Conservation (phyloP, 2,888 invertebrate species). For the Amphipyra tragopoginis region DNA sequence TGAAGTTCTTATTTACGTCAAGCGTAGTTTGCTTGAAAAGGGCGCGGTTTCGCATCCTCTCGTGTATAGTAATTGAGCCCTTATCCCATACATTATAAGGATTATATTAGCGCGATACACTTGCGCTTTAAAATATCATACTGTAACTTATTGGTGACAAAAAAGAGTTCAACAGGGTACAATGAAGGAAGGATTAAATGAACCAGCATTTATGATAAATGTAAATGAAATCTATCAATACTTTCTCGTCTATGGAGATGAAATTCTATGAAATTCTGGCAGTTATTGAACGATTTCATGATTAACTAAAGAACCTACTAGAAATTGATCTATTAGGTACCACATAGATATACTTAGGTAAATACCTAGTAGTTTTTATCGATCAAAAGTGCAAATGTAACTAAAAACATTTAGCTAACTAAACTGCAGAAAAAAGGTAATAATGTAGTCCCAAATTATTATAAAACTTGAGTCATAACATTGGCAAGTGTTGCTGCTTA, state of each 20-base stretch:
- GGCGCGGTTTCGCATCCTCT: conserved; percentile 43
- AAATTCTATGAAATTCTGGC: neutral
- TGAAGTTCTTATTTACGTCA: conserved; percentile 12
- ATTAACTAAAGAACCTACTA: neutral
- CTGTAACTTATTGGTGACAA: conserved; percentile 33
- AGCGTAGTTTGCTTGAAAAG: conserved; percentile 7
- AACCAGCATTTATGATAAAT: conserved; percentile 34
- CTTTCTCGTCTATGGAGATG: neutral
- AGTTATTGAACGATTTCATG: neutral
- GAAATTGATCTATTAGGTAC: neutral
- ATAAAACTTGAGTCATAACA: no score
- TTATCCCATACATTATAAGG: conserved; percentile 52
- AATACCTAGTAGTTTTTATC: conserved; percentile 2
- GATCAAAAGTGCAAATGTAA: neutral
- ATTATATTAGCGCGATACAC: conserved; percentile 50
- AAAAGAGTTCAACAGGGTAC: conserved; percentile 38
- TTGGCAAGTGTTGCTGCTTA: neutral
- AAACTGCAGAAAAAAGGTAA: neutral
- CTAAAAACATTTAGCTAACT: neutral
- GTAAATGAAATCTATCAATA: neutral
- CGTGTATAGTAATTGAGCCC: conserved; percentile 47
- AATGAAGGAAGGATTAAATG: conserved; percentile 11
- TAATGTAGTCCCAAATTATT: no score
- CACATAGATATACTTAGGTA: conserved; percentile 1
- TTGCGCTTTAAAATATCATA: conserved; percentile 47